These are phyloP conservation scores for Peribatodes rhomboidaria DNA, from an alignment of 2,888 invertebrate species.

Conservation along the genomic window DNA sequence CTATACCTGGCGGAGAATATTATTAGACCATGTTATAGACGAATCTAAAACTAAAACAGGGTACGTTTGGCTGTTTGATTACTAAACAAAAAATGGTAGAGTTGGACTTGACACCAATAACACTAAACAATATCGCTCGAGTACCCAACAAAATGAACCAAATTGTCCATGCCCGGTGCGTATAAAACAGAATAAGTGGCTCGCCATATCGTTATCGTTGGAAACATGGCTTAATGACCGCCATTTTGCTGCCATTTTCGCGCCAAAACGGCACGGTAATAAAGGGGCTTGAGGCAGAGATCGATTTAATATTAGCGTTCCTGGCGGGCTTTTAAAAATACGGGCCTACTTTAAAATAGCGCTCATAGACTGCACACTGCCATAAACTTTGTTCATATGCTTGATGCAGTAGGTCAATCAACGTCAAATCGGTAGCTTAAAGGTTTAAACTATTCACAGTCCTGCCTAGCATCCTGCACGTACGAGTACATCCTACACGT, in stretches of 20 bases:
- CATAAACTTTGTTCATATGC: not conserved
- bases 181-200: slow-evolving; percentile 49
- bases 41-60: too few species aligned
- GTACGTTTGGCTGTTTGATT: too few species aligned
- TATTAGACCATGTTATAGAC: too few species aligned
- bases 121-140: slow-evolving; percentile 24
- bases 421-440: not conserved
- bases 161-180: slow-evolving; percentile 39
- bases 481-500: too few species aligned
- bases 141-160: slow-evolving; percentile 35
- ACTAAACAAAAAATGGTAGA: too few species aligned
- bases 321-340: not conserved
- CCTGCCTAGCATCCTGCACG: too few species aligned
- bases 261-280: slow-evolving; percentile 39
- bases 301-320: slow-evolving; percentile 11
- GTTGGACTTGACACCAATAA: not conserved
- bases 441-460: not conserved
- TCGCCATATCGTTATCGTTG: slow-evolving; percentile 46
- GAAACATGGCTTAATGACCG: slow-evolving; percentile 51
- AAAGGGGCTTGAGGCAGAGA: slow-evolving; percentile 14
- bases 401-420: not conserved
- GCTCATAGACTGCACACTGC: not conserved
- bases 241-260: slow-evolving; percentile 55
- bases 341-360: not conserved
- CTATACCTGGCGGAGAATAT: too few species aligned